Evolutionary conservation across 1,140 invertebrate species (phyloP), one percentile per base, ranked within the genome.

Genomic region (Telenomus remus): DNA sequence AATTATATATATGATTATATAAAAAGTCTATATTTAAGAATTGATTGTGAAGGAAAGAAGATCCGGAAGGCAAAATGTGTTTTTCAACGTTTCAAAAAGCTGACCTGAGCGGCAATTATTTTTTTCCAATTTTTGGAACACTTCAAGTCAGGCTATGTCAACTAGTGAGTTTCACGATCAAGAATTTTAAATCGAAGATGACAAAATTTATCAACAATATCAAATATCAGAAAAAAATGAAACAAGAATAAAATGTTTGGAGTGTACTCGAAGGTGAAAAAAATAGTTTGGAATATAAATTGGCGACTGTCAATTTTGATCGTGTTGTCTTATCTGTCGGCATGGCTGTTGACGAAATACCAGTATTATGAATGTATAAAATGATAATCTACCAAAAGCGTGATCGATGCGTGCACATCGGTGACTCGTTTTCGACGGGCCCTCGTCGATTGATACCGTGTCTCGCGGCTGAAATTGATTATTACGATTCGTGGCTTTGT

Each of bases 321-420:
- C 72, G 53, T 71, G 64, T 70, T 57, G 72, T 75, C 65, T 78
- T 72, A 76, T 68, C 56, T 57, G 60, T 75, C 51, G 53, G 69
- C 76, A 79, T n/a, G 79, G 80, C 82, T 81, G 77, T 80, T 79
- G 82, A 82, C 51, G 76, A 85, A 85, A 84, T 86, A 88, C 83
- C 86, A 88, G 86, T 87, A 88, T 88, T 88, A 88, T 87, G 81
- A 88, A 84, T 88, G 85, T 87, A 87, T 87, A 87, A 88, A 84
- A 85, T 82, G 82, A 82, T 79, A 82, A 75, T 77, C 79, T 82
- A 82, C 71, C 69, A 79, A 80, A 80, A 80, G 56, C 55, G 72
- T 61, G 76, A 80, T 76, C 70, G 66, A 65, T 51, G 70, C 19
- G 19, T 74, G 71, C 53, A 65, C 75, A 79, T 75, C 68, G 72